These are phyloP conservation scores for Ceratina japonica DNA, from an alignment of 1,140 invertebrate species.

Conservation along the genomic window DNA sequence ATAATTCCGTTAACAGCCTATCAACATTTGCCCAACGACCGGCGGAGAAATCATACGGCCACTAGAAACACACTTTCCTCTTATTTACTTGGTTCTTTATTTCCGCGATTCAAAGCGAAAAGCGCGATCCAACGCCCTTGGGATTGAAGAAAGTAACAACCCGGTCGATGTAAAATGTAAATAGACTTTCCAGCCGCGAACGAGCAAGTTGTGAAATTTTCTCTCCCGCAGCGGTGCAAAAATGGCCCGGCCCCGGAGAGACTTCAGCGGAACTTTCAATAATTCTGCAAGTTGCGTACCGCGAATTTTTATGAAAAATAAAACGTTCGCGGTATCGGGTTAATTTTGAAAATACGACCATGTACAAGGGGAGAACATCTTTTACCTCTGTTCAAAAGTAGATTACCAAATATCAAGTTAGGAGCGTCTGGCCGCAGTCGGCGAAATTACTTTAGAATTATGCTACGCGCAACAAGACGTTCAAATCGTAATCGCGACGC, in stretches of 20 bases:
- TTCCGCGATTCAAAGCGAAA: neutral
- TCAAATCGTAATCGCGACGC: slow-evolving; percentile 56
- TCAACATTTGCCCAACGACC: slow-evolving; percentile 1
- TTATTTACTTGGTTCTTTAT: neutral
- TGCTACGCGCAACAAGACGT: slow-evolving; percentile 47
- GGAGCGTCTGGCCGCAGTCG: slow-evolving; percentile 6
- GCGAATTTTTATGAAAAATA: no score
- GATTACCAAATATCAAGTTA: neutral
- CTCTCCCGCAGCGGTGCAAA: neutral
- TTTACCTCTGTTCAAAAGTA: no score
- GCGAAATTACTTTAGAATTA: slow-evolving; percentile 62
- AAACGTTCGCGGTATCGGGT: no score
- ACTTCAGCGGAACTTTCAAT: no score
- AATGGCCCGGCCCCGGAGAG: neutral
- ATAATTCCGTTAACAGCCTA: slow-evolving; percentile 7
- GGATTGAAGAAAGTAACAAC: slow-evolving; percentile 1
- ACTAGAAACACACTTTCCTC: neutral
- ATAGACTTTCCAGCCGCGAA: slow-evolving; percentile 5
- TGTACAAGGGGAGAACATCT: no score
- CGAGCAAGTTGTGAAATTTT: slow-evolving; percentile 24
- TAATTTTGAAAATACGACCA: no score
- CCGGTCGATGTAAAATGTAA: slow-evolving; percentile 6
- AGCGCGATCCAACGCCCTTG: neutral
- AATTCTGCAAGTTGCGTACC: no score
- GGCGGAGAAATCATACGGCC: slow-evolving; percentile 5